A percentile compares a stretch with the other conserved stretches of the same genome.
These are phyloP conservation scores for Sipunculus nudus DNA, from an alignment of 2,888 invertebrate species.

Conservation along the genomic window DNA sequence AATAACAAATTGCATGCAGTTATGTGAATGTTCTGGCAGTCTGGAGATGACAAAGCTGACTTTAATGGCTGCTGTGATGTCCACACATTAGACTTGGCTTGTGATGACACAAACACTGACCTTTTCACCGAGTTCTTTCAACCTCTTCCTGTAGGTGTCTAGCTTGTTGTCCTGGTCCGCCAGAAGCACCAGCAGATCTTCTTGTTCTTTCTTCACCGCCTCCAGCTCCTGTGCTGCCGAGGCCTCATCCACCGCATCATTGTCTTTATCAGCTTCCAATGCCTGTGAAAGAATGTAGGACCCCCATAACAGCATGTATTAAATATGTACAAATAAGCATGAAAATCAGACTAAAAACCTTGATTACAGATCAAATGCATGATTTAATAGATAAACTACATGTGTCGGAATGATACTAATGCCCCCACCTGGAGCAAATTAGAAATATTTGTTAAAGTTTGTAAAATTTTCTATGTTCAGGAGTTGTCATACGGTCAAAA, in stretches of 20 bases:
- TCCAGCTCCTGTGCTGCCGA: slow-evolving; percentile 52
- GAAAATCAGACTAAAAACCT: no score
- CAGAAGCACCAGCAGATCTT: slow-evolving; percentile 87
- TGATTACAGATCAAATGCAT: no score
- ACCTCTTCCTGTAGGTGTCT: slow-evolving; percentile 71
- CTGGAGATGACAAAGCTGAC: not conserved
- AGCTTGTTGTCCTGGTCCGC: slow-evolving; percentile 87
- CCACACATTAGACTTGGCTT: not conserved
- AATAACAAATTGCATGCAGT: not conserved
- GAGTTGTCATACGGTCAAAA: no score
- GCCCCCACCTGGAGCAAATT: no score
- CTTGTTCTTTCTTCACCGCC: slow-evolving; percentile 85
- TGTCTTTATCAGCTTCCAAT: slow-evolving; percentile 55
- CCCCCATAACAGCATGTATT: no score
- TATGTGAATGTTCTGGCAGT: not conserved
- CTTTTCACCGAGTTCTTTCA: slow-evolving; percentile 66
- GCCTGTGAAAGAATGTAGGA: slow-evolving; percentile 42
- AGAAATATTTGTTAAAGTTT: no score
- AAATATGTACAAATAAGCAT: no score
- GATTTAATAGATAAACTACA: no score
- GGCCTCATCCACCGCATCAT: slow-evolving; percentile 36
- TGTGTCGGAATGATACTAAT: no score
- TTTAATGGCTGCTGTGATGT: not conserved
- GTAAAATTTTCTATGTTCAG: no score
- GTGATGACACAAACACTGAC: slow-evolving; percentile 38